Evolutionary conservation across 2,888 invertebrate species (phyloP).

Genomic region (Drosophila lutescens): DNA sequence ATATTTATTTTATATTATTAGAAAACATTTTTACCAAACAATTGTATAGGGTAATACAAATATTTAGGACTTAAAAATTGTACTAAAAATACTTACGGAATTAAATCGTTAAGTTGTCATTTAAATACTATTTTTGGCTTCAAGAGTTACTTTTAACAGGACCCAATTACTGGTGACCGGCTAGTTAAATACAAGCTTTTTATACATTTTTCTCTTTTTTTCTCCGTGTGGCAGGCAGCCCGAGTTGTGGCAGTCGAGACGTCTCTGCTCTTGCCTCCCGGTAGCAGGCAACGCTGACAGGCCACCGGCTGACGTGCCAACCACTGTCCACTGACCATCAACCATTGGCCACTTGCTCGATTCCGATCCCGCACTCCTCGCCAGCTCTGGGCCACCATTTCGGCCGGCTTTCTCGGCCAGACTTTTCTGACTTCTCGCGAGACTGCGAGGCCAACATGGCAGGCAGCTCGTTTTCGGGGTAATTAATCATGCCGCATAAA

Average conservation of each 20-base stretch:
- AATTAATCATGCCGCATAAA: slow-evolving; percentile 82
- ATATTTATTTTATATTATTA: not conserved
- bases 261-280: slow-evolving; percentile 61
- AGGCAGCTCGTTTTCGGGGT: slow-evolving; percentile 53
- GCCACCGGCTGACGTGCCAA: slow-evolving; percentile 52
- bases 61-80: too few relatives aligned
- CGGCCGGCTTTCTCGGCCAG: slow-evolving; percentile 6
- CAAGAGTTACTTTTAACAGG: not conserved
- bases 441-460: slow-evolving; percentile 50
- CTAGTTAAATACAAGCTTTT: not conserved
- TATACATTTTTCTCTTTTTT: not conserved
- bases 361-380: slow-evolving; percentile 11
- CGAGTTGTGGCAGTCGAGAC: slow-evolving; percentile 38
- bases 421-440: not conserved
- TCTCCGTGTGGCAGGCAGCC: slow-evolving; percentile 9
- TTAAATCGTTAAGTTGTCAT: too few relatives aligned
- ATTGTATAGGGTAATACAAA: too few relatives aligned
- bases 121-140: not conserved
- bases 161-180: too few relatives aligned
- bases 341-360: slow-evolving; percentile 16
- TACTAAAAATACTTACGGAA: too few relatives aligned
- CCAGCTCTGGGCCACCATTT: slow-evolving; percentile 12
- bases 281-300: slow-evolving; percentile 68
- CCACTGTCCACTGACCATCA: slow-evolving; percentile 37
- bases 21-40: too few relatives aligned